Percentiles rank a stretch among this genome's conserved stretches.
Evolutionary conservation across 2,888 invertebrate species (phyloP).

Genomic region (Drosophila cognata): DNA sequence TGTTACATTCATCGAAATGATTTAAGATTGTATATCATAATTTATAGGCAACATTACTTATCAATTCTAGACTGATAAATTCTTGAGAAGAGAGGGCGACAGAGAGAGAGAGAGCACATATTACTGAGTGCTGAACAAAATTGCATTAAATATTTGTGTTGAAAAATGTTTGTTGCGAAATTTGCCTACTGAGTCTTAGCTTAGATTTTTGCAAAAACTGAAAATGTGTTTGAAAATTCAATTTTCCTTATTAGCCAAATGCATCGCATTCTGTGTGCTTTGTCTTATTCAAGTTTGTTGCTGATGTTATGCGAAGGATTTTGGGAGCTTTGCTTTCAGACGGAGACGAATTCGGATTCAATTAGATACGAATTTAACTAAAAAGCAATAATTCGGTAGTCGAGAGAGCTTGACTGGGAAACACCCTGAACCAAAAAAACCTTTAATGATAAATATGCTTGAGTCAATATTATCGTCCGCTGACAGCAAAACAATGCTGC

Average conservation of each 20-base stretch:
- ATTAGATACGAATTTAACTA: background rate
- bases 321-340: background rate
- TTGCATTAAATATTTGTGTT: constrained; percentile 30
- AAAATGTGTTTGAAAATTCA: constrained; percentile 28
- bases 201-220: constrained; percentile 29
- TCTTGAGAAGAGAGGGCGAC: background rate
- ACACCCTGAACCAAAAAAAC: background rate
- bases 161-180: constrained; percentile 1
- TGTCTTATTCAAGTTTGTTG: background rate
- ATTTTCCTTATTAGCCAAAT: constrained; percentile 38
- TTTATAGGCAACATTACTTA: background rate
- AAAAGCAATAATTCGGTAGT: background rate
- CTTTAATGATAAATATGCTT: background rate
- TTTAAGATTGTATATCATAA: background rate
- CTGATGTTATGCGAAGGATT: background rate
- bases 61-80: background rate
- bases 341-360: background rate
- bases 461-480: constrained; percentile 35
- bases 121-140: constrained; percentile 5
- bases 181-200: constrained; percentile 25
- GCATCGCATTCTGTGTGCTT: background rate
- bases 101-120: background rate
- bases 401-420: background rate
- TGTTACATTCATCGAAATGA: background rate
- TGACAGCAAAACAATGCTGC: constrained; percentile 15